Percentiles rank a stretch among this genome's conserved stretches.
Conservation (phyloP, 2,113 vertebrate genomes). For the Martes martes region DNA sequence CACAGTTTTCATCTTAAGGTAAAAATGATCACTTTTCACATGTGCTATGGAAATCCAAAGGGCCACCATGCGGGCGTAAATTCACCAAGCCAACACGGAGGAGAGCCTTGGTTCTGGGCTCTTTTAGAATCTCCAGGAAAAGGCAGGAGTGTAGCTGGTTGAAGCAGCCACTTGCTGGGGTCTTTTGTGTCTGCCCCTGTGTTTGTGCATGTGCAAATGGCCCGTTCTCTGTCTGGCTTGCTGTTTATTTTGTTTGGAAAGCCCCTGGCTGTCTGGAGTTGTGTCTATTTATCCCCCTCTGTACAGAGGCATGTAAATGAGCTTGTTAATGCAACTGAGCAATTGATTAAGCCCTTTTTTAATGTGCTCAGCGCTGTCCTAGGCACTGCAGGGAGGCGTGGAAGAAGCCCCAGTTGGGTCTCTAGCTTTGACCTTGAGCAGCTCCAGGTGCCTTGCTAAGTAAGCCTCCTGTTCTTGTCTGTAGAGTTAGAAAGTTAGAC, state of each 20-base stretch:
- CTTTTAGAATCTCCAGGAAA: neutral
- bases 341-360: conserved; percentile 44
- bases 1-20: neutral
- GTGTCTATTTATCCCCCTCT: conserved; percentile 33
- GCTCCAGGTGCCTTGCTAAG: neutral
- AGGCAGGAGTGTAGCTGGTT: neutral
- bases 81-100: neutral
- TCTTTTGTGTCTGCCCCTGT: conserved; percentile 55
- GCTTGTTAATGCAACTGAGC: conserved; percentile 60
- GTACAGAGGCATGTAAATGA: conserved; percentile 61
- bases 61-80: neutral
- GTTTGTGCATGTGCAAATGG: conserved; percentile 26
- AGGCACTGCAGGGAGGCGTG: neutral
- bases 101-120: neutral
- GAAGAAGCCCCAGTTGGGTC: neutral
- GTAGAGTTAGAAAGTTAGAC: neutral
- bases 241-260: conserved; percentile 62
- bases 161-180: neutral
- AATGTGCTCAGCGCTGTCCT: neutral
- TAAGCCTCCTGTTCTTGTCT: neutral
- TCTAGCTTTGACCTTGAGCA: conserved; percentile 7
- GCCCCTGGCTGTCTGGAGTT: conserved; percentile 45
- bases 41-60: neutral
- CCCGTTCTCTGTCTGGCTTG: conserved; percentile 47
- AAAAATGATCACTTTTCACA: neutral